These are phyloP conservation scores for Drosophila testacea DNA, from an alignment of 2,888 invertebrate species.

Conservation along the genomic window DNA sequence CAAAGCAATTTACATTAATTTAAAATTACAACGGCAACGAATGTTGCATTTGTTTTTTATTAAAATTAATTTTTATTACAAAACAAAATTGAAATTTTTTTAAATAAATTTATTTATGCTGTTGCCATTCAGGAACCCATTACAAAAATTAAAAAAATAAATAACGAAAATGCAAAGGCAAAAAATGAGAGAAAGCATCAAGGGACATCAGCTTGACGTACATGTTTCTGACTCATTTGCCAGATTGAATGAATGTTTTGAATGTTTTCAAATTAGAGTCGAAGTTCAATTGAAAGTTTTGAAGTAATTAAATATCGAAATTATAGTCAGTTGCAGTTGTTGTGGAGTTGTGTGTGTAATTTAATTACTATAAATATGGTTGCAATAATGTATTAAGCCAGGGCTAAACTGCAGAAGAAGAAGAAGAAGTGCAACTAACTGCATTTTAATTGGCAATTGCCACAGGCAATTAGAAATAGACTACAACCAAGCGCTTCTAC, in stretches of 20 bases:
- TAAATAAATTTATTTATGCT: conserved; percentile 6
- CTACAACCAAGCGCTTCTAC: conserved; percentile 3
- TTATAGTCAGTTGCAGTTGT: conserved; percentile 9
- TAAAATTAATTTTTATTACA: conserved; percentile 35
- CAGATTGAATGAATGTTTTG: conserved; percentile 1
- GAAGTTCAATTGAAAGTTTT: conserved; percentile 17
- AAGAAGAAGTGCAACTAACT: conserved; percentile 27
- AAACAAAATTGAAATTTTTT: conserved; percentile 25
- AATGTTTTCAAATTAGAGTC: neutral
- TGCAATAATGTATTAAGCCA: conserved; percentile 29
- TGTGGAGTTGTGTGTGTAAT: conserved; percentile 17
- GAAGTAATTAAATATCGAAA: conserved; percentile 21
- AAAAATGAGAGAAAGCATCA: neutral
- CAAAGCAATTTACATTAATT: conserved; percentile 24
- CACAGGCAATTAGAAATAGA: conserved; percentile 45
- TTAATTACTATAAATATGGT: conserved; percentile 49
- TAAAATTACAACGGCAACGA: conserved; percentile 34
- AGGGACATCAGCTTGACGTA: conserved; percentile 1
- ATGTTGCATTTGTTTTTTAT: conserved; percentile 33
- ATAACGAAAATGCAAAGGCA: neutral
- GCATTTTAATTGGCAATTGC: conserved; percentile 60
- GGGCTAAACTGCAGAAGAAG: neutral
- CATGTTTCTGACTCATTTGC: too few species aligned
- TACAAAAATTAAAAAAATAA: conserved; percentile 2
- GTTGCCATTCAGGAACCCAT: neutral